These are phyloP conservation scores for Penaeus chinensis DNA, from an alignment of 1,140 invertebrate genomes.

Conservation along the genomic window DNA sequence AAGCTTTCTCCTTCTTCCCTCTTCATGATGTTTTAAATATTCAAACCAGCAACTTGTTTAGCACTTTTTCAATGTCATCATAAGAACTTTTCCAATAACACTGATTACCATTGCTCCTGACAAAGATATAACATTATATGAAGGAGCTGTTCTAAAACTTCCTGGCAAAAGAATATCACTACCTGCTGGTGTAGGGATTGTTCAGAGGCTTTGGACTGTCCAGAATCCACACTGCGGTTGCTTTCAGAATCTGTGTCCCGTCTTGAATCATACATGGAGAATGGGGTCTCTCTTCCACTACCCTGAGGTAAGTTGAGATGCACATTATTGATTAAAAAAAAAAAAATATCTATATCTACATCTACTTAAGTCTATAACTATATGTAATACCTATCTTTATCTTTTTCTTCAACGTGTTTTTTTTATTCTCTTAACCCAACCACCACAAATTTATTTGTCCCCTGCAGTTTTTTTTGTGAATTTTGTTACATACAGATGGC, in stretches of 20 bases:
- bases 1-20: too few relatives aligned
- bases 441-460: too few relatives aligned
- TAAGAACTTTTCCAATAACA: neutral
- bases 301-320: neutral
- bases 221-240: conserved; percentile 50
- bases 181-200: conserved; percentile 44
- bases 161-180: neutral
- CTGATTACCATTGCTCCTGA: neutral
- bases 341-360: too few relatives aligned
- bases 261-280: conserved; percentile 52
- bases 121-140: too few relatives aligned
- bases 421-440: too few relatives aligned
- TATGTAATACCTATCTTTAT: neutral
- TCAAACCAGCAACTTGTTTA: too few relatives aligned
- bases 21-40: too few relatives aligned
- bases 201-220: conserved; percentile 40
- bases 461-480: too few relatives aligned
- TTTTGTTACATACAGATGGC: too few relatives aligned
- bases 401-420: too few relatives aligned
- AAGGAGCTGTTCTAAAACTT: too few relatives aligned
- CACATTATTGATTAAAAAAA: neutral
- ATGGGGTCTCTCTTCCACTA: conserved; percentile 50
- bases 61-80: too few relatives aligned
- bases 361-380: neutral
- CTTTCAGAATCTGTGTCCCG: conserved; percentile 56